phyloP scores from a whole-genome alignment of 2,797 vertebrate species.

The Leontocebus nigricollis region DNA sequence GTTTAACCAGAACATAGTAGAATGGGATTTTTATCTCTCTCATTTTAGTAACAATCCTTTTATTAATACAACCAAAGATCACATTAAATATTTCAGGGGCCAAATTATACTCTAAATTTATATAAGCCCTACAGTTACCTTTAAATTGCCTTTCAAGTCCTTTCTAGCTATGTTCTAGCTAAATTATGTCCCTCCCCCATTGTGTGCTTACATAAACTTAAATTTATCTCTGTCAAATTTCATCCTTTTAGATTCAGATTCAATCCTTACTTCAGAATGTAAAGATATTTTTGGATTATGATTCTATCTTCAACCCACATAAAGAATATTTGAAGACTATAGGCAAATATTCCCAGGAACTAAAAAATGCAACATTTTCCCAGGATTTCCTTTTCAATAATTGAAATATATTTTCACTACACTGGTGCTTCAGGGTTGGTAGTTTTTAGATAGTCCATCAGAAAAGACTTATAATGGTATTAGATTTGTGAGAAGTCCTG shows the following conservation, averaged over 20 bases:
- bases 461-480: not conserved
- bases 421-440: not conserved
- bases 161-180: not conserved
- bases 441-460: not conserved
- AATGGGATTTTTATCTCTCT: not conserved
- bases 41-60: not conserved
- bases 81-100: not conserved
- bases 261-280: not conserved
- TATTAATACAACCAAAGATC: not conserved
- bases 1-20: not conserved
- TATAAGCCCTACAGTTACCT: not conserved
- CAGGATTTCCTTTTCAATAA: not conserved
- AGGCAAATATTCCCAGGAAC: not conserved
- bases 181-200: not conserved
- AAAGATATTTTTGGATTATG: slow-evolving; percentile 34
- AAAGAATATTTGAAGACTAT: slow-evolving; percentile 13
- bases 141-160: not conserved
- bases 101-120: not conserved
- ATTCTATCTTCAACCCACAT: slow-evolving; percentile 7
- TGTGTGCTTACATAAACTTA: not conserved
- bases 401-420: not conserved
- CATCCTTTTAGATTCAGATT: slow-evolving; percentile 27
- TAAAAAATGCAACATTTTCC: not conserved
- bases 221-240: slow-evolving; percentile 21
- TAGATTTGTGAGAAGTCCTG: not conserved